Evolutionary conservation across 2,113 vertebrate genomes (phyloP).

Genomic region (Poecilia latipinna): DNA sequence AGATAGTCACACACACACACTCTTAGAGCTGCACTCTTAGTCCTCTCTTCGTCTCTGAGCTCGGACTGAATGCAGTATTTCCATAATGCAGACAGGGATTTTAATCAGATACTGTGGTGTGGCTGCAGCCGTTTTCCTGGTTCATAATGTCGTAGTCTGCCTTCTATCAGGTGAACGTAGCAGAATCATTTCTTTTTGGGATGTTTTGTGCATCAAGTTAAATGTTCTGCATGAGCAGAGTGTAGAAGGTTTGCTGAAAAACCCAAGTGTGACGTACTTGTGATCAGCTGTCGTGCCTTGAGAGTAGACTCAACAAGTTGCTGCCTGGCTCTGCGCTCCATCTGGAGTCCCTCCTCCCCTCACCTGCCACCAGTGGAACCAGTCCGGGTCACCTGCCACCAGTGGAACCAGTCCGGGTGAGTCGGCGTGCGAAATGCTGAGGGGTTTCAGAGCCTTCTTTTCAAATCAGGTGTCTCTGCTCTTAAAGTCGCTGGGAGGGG

Average conservation of each 20-base stretch:
- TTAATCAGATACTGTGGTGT: conserved; percentile 64
- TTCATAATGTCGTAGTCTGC: conserved; percentile 40
- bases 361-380: conserved; percentile 8
- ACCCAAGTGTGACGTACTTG: conserved; percentile 87
- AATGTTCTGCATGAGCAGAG: conserved; percentile 55
- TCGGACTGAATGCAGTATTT: conserved; percentile 51
- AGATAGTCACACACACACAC: conserved; percentile 92
- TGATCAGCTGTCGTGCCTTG: conserved; percentile 99
- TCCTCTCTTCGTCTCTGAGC: conserved; percentile 86
- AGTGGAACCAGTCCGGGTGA: not conserved
- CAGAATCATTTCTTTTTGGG: conserved; percentile 41
- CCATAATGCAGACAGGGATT: conserved; percentile 62
- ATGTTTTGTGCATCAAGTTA: conserved; percentile 50
- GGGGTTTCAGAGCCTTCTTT: conserved; percentile 66
- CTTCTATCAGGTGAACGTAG: conserved; percentile 31
- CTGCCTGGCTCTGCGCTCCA: conserved; percentile 86
- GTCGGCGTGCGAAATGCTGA: not conserved
- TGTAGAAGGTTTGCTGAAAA: conserved; percentile 55
- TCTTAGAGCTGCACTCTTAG: conserved; percentile 86
- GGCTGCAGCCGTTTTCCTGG: conserved; percentile 55
- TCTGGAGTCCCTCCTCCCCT: conserved; percentile 54
- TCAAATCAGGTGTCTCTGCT: conserved; percentile 86
- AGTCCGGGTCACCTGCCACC: conserved; percentile 1
- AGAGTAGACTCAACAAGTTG: conserved; percentile 96
- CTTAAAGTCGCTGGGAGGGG: conserved; percentile 79